These are phyloP conservation scores for Nesoenas mayeri DNA, from an alignment of 2,113 vertebrate species.

Conservation along the genomic window DNA sequence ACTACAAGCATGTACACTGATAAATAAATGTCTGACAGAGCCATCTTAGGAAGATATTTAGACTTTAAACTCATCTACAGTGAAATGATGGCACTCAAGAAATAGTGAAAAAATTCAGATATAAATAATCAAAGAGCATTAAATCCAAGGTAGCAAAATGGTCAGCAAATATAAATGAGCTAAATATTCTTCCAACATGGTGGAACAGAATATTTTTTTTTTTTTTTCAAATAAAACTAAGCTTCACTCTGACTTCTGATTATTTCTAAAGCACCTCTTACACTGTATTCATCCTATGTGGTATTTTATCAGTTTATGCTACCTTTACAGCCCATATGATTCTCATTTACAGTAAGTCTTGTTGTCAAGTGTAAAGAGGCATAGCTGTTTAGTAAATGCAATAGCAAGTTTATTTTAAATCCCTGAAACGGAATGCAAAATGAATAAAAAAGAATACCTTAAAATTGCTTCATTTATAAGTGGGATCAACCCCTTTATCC, in stretches of 20 bases:
- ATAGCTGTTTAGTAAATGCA: not conserved
- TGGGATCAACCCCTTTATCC: not conserved
- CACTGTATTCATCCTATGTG: not conserved
- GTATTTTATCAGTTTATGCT: not conserved
- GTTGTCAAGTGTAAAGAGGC: not conserved
- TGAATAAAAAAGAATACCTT: not conserved
- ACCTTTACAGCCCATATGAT: not conserved
- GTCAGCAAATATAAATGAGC: not conserved
- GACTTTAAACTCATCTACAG: not conserved
- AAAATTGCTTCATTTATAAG: not conserved
- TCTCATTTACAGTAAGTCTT: not conserved
- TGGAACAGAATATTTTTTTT: not conserved
- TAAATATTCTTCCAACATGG: not conserved
- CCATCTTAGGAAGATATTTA: not conserved
- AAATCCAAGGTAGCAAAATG: not conserved
- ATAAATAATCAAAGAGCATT: not conserved
- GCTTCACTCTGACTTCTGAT: not conserved
- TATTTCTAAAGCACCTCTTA: not conserved
- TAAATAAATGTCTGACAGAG: not conserved
- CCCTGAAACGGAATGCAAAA: not conserved
- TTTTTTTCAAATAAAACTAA: not conserved
- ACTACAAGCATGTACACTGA: not conserved
- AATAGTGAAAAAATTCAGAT: not conserved
- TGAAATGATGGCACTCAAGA: not conserved
- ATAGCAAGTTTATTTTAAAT: not conserved